Evolutionary conservation across 1,140 invertebrate genomes (phyloP).

Genomic region (Halesus radiatus): DNA sequence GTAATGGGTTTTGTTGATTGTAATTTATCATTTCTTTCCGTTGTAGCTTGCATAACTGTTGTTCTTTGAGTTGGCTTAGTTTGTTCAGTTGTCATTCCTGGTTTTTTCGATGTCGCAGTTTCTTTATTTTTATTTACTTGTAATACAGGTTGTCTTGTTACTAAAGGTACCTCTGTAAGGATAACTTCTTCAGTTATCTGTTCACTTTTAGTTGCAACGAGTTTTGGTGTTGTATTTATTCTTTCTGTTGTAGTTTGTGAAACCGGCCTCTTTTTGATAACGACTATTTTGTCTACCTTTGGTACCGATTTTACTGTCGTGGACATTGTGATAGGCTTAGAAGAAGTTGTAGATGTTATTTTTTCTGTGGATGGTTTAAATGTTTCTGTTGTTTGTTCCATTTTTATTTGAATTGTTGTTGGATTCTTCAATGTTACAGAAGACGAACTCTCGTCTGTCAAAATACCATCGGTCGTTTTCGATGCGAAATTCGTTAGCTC

Average conservation of each 20-base stretch:
- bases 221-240: constrained; percentile 8
- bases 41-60: neutral
- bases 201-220: constrained; percentile 4
- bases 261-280: constrained; percentile 5
- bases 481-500: constrained; percentile 21
- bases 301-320: constrained; percentile 26
- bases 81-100: neutral
- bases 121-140: neutral
- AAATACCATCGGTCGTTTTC: constrained; percentile 30
- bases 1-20: neutral
- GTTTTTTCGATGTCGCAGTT: neutral
- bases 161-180: neutral
- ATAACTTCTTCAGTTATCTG: neutral
- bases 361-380: neutral
- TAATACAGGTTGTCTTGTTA: constrained; percentile 4
- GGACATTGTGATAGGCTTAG: constrained; percentile 10
- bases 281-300: neutral
- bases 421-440: neutral
- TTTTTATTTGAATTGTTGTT: neutral
- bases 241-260: constrained; percentile 10
- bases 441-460: neutral
- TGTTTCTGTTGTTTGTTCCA: neutral
- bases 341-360: neutral
- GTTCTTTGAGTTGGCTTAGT: neutral
- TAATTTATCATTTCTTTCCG: neutral